Conservation (phyloP, 1,140 invertebrate genomes). For the Papilio glaucus region DNA sequence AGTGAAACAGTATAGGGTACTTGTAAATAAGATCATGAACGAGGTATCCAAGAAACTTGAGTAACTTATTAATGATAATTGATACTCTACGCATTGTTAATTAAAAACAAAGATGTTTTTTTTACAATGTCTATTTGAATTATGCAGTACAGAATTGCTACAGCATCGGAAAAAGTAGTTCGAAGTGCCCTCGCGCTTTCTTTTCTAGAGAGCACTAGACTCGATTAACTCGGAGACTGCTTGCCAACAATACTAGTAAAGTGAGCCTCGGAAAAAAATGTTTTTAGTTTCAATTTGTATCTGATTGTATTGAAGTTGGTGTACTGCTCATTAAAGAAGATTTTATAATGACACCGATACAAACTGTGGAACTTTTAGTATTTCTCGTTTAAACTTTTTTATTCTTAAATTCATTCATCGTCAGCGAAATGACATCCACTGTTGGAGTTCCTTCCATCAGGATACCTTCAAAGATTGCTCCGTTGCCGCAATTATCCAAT, state of each 20-base stretch:
- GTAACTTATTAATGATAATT: background rate
- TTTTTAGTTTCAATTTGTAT: background rate
- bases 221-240: constrained; percentile 25
- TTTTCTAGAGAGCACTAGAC: constrained; percentile 30
- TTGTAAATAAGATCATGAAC: no score
- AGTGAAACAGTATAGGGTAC: no score
- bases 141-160: constrained; percentile 13
- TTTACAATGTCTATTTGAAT: background rate
- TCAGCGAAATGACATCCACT: no score
- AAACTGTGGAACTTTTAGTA: no score
- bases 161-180: constrained; percentile 9
- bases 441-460: no score
- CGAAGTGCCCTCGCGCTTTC: background rate
- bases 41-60: background rate
- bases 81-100: constrained; percentile 4
- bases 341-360: background rate
- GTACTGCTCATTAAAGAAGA: background rate
- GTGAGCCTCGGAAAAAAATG: background rate
- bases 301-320: background rate
- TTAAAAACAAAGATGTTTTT: background rate
- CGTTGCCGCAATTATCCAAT: no score
- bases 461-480: no score
- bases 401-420: no score
- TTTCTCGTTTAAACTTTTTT: no score
- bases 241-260: constrained; percentile 30